Conservation (phyloP, 2,888 invertebrate genomes). For the Isotomurus palustris region DNA sequence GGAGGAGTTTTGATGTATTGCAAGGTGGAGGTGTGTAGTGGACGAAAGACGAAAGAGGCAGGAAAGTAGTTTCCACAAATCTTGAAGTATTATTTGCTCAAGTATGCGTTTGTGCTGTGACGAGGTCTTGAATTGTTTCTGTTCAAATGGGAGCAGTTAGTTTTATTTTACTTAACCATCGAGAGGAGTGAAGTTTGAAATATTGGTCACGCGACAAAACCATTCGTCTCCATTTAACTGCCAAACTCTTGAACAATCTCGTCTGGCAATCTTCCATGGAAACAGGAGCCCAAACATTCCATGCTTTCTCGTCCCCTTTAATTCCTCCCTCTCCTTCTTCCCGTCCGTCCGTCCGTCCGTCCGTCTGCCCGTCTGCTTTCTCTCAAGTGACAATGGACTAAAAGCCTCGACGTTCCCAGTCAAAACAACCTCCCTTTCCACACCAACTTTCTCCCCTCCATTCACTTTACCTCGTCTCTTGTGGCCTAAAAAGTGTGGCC, state of each 20-base stretch:
- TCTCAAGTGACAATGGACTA: no score
- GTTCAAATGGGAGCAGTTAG: no score
- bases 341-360: background rate
- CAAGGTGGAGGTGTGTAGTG: no score
- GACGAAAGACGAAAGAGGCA: no score
- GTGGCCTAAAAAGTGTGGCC: no score
- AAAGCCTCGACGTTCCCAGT: no score
- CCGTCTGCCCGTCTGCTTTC: no score
- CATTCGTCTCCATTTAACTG: slow-evolving; percentile 48
- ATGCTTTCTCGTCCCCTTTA: slow-evolving; percentile 5
- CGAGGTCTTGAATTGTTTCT: no score
- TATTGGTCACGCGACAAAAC: slow-evolving; percentile 45
- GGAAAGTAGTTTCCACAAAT: slow-evolving; percentile 1
- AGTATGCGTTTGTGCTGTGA: background rate
- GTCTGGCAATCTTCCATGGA: slow-evolving; percentile 46
- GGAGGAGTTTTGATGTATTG: background rate
- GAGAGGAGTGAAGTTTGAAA: slow-evolving; percentile 4
- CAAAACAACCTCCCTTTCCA: no score
- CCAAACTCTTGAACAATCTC: slow-evolving; percentile 45
- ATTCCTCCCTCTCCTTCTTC: background rate
- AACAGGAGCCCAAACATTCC: slow-evolving; percentile 44
- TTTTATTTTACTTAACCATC: no score
- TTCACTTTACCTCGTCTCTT: no score
- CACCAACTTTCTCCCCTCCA: no score
- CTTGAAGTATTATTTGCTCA: background rate